phyloP scores from a whole-genome alignment of 2,888 invertebrate genomes.

The Drosophila testacea region DNA sequence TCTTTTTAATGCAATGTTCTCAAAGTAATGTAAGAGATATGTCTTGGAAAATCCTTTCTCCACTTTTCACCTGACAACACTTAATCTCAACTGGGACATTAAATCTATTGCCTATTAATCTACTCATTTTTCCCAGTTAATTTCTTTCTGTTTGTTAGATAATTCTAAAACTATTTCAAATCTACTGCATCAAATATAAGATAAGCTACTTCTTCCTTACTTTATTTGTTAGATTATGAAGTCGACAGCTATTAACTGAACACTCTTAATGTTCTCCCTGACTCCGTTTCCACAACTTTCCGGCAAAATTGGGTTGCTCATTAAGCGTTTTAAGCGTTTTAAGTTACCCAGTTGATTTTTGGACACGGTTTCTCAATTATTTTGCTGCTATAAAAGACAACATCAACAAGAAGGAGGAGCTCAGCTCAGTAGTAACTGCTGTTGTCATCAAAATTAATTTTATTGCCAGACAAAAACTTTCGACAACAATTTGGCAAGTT shows the following conservation, averaged over 20 bases:
- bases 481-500: constrained; percentile 71
- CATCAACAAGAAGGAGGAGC: constrained; percentile 4
- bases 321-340: constrained; percentile 38
- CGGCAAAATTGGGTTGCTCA: constrained; percentile 22
- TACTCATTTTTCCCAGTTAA: no score
- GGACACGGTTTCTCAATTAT: constrained; percentile 55
- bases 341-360: constrained; percentile 38
- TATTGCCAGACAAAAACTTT: constrained; percentile 80
- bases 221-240: constrained; percentile 16
- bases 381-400: constrained; percentile 20
- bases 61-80: no score
- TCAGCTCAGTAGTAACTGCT: constrained; percentile 31
- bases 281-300: constrained; percentile 37
- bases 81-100: no score
- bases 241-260: constrained; percentile 28
- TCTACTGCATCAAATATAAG: not conserved
- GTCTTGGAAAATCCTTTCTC: no score
- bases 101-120: no score
- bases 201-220: not conserved
- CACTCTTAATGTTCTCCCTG: constrained; percentile 33
- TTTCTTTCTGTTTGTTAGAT: not conserved
- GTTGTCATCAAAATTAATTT: constrained; percentile 80
- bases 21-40: no score
- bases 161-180: not conserved
- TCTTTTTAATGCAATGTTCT: no score